Evolutionary conservation across 2,113 vertebrate species (phyloP).

Genomic region (Pelecanus crispus): DNA sequence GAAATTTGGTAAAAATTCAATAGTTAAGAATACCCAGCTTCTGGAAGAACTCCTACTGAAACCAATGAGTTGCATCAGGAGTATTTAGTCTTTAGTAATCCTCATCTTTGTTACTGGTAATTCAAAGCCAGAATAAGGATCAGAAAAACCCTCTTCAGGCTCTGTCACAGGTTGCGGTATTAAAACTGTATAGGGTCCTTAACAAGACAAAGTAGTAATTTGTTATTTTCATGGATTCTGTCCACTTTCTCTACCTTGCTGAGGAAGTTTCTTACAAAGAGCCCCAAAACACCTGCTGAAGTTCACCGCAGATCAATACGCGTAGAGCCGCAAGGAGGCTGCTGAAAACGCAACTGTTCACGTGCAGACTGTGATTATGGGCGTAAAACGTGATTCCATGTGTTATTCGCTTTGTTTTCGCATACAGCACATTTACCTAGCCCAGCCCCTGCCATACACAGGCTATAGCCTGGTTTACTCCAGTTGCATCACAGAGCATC

Average conservation of each 20-base stretch:
- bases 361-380: accelerated
- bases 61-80: background rate
- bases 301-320: background rate
- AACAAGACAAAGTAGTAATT: background rate
- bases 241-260: background rate
- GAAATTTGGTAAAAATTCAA: background rate
- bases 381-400: background rate
- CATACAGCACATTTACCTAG: background rate
- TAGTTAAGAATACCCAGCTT: background rate
- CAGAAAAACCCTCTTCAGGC: background rate
- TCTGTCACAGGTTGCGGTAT: background rate
- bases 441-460: background rate
- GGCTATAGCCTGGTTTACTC: background rate
- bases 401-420: background rate
- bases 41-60: background rate
- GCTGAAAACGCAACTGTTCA: background rate
- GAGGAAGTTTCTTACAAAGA: background rate
- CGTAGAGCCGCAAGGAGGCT: background rate
- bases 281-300: background rate
- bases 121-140: background rate
- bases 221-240: background rate
- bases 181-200: background rate
- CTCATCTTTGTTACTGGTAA: background rate
- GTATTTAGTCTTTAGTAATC: background rate
- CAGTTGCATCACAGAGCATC: background rate